Percentiles rank a stretch among this genome's conserved stretches.
Conservation (phyloP, 2,113 vertebrate genomes). For the Penelope pileata region DNA sequence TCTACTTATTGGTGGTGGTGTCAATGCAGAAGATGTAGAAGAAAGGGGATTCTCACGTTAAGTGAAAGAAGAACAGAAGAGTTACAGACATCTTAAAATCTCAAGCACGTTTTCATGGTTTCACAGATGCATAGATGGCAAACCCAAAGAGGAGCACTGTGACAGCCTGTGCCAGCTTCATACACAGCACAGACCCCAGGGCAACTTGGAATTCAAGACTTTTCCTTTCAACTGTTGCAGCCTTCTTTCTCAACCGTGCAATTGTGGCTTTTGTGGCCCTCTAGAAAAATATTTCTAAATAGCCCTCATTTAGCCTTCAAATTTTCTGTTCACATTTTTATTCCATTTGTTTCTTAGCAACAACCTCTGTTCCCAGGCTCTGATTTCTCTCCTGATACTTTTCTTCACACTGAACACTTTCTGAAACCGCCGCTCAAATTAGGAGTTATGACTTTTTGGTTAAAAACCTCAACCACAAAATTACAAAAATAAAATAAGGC, state of each 20-base stretch:
- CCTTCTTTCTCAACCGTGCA: background rate
- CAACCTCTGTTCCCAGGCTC: constrained; percentile 23
- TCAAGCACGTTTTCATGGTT: background rate
- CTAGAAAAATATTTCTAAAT: constrained; percentile 4
- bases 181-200: background rate
- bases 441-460: background rate
- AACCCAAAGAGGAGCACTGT: background rate
- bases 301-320: background rate
- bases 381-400: background rate
- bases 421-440: background rate
- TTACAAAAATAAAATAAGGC: background rate
- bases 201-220: background rate
- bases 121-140: background rate
- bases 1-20: background rate
- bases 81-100: background rate
- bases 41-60: background rate
- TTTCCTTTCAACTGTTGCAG: background rate
- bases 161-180: background rate
- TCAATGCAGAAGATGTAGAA: background rate
- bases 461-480: background rate
- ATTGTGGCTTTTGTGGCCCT: constrained; percentile 31
- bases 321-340: background rate
- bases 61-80: background rate
- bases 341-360: constrained; percentile 35
- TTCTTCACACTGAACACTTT: background rate